Base-by-base conservation (phyloP, 1,140 invertebrate genomes). In the Eurytemora carolleeae region DNA sequence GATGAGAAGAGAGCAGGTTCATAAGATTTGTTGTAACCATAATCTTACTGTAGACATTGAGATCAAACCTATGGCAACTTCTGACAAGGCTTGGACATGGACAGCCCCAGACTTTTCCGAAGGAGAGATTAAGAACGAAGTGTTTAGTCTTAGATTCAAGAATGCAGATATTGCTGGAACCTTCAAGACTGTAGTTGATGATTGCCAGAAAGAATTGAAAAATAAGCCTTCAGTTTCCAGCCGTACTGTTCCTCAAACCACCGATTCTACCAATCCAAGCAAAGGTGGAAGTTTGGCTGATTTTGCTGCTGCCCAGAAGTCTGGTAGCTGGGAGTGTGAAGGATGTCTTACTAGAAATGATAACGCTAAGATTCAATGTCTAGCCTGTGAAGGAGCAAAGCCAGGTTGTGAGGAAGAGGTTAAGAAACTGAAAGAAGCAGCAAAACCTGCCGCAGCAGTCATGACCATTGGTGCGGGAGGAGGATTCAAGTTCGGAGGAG, bases 31-130 rank as follows among this genome's bases (percentile, higher is more conserved):
- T 61, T 70, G 70, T 58, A 76, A 76, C 63, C 71, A 72, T 61
- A 66, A 59, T 21, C 70, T 89, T 1, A 78, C 76, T 0, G 65
- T 70, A 7, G 77, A 82, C 54, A 68, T 84, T 1, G 74, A 79
- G 2, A 70, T 88, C 19, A 70, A 74, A 25, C 77, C 77, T 1
- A 77, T 88, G 74, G 72, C 75, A 15, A 82, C 79, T 0, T 80
- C 80, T 2, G 78, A 84, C 19, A 80, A 71, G 64, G 80, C 84
- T 15, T 85, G 82, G 76, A 75, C 83, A 53, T 92, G 86, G 85
- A 80, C 74, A n/a, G 83, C 82, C 1, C 73, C 81, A 65, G 91
- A 93, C 72, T 87, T 81, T 68, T 79, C 81, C 0, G 85, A 85
- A 52, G 76, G 80, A 66, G 63, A 68, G 64, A 61, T 71, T n/a